Evolutionary conservation across 2,797 vertebrate genomes (phyloP), one percentile per base, ranked within the genome.

Genomic region (Apogon hyalosoma): DNA sequence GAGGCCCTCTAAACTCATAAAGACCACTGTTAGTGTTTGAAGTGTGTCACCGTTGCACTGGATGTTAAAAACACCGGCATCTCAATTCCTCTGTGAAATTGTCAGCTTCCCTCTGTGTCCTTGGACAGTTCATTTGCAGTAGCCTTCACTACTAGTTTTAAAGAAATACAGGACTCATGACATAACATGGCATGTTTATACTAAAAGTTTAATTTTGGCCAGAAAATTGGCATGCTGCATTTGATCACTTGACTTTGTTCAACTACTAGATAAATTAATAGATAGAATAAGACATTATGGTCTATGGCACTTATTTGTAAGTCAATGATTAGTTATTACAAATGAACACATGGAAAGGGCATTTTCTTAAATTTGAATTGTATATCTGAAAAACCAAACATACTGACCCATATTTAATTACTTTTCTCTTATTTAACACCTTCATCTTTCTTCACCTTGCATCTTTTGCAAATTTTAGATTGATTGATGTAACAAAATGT

Each of bases 1-100:
- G 69, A 81, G 73, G 65, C 66, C 65, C 70, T 73, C 47, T 81
- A 46, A 55, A 65, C 64, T 63, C 45, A 63, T 4, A 21, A 9
- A 42, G 42, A 61, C 55, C 39, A 64, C 38, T 31, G 0, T n/a
- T 45, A 46, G 31, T 28, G 52, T 47, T 24, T 52, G 6, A 41
- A 46, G 53, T 2, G 9, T 66, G 60, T 58, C 58, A 54, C 55
- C 15, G 40, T 31, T 31, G 5, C 28, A 31, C 33, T 36, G 33
- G 33, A 36, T 36, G 9, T 36, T 54, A 3, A 28, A 28, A 28
- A 28, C 24, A 28, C 24, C 5, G 24, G 24, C 28, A 9, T 47
- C 24, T 15, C 68, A 52, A 53, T 36, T 52, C 49, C 40, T 14
- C 61, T 4, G n/a, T 52, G 6, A 49, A 60, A 53, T 64, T 9